Evolutionary conservation across 2,888 invertebrate species (phyloP).

Genomic region (Leucoptera coffeella): DNA sequence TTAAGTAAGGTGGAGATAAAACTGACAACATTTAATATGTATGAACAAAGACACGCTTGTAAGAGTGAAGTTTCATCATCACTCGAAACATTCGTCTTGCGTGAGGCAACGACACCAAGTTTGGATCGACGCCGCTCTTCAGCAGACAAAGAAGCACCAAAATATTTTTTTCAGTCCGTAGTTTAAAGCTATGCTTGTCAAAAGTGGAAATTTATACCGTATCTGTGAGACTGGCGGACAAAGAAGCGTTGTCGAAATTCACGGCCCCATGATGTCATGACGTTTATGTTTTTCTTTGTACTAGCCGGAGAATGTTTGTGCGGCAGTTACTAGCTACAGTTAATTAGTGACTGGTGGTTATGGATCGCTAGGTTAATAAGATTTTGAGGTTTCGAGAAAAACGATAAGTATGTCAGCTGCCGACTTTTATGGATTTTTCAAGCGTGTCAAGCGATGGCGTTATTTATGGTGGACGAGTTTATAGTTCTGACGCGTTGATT

Average conservation of each 20-base stretch:
- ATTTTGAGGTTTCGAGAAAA: neutral
- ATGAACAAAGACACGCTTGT: too few relatives aligned
- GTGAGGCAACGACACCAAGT: too few relatives aligned
- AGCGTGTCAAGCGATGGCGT: neutral
- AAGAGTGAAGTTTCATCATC: too few relatives aligned
- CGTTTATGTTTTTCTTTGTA: too few relatives aligned
- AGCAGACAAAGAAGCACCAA: conserved; percentile 20
- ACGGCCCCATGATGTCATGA: conserved; percentile 38
- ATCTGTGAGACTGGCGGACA: conserved; percentile 34
- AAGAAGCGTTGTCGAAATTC: conserved; percentile 33
- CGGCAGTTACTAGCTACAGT: neutral
- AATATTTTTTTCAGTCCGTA: conserved; percentile 28
- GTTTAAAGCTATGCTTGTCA: conserved; percentile 32
- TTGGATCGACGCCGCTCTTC: too few relatives aligned
- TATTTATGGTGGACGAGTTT: neutral
- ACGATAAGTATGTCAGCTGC: neutral
- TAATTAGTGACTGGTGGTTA: neutral
- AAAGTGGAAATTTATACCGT: conserved; percentile 33
- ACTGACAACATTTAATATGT: too few relatives aligned
- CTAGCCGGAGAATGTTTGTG: too few relatives aligned
- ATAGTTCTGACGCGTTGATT: too few relatives aligned
- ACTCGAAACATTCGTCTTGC: too few relatives aligned
- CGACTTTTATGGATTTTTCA: neutral
- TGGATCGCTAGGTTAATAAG: conserved; percentile 1
- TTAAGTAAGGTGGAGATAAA: too few relatives aligned